A percentile compares a stretch with the other conserved stretches of the same genome.
Evolutionary conservation across 1,140 invertebrate species (phyloP).

Genomic region (Anastrepha obliqua): DNA sequence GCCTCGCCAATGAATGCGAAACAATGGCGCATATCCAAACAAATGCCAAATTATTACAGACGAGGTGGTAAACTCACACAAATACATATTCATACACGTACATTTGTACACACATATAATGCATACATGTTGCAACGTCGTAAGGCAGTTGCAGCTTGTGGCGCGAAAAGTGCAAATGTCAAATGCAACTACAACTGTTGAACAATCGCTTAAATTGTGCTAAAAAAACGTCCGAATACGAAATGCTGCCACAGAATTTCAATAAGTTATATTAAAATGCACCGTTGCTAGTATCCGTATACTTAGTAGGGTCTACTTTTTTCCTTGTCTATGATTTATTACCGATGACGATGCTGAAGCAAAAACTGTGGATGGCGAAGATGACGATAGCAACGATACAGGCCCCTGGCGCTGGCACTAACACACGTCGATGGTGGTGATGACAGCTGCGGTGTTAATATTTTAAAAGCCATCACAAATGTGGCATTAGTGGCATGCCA

Average conservation of each 20-base stretch:
- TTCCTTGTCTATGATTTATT: too few relatives aligned
- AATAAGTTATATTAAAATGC: neutral
- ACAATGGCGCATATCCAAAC: too few relatives aligned
- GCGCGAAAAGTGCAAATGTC: slow-evolving; percentile 51
- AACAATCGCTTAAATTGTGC: too few relatives aligned
- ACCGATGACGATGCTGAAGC: too few relatives aligned
- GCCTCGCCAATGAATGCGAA: too few relatives aligned
- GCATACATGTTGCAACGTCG: neutral
- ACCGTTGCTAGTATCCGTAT: neutral
- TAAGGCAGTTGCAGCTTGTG: slow-evolving; percentile 17
- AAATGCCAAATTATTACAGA: too few relatives aligned
- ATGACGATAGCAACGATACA: neutral
- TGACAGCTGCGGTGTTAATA: slow-evolving; percentile 42
- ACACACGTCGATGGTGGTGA: neutral
- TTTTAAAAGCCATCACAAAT: slow-evolving; percentile 47
- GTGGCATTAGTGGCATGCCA: slow-evolving; percentile 45
- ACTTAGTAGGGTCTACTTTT: neutral
- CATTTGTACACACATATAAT: neutral
- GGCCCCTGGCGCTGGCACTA: neutral
- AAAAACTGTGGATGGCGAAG: too few relatives aligned
- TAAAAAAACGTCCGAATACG: neutral
- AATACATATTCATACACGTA: neutral
- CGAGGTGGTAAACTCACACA: too few relatives aligned
- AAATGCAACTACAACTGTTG: slow-evolving; percentile 12
- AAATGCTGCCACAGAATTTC: slow-evolving; percentile 3